These are phyloP conservation scores for Melikaiella ostensackeni DNA, from an alignment of 2,888 invertebrate genomes.

Conservation along the genomic window DNA sequence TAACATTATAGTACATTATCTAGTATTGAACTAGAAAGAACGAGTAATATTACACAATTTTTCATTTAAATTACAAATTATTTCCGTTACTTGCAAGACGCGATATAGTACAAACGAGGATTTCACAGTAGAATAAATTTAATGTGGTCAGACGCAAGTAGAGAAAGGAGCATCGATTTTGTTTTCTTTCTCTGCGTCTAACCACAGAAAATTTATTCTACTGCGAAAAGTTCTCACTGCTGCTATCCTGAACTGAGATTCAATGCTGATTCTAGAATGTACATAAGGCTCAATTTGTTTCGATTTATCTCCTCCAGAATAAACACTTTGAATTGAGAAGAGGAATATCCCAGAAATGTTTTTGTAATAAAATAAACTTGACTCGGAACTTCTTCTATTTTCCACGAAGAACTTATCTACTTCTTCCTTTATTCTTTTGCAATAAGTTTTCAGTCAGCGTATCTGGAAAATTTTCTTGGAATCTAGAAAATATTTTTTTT, in stretches of 20 bases:
- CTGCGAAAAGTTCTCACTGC: constrained; percentile 16
- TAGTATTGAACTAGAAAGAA: neutral
- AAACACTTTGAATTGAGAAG: neutral
- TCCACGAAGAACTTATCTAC: too few relatives aligned
- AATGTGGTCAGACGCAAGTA: constrained; percentile 15
- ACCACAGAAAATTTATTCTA: constrained; percentile 37
- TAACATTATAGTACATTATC: neutral
- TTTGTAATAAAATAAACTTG: too few relatives aligned
- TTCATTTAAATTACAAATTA: neutral
- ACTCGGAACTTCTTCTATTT: too few relatives aligned
- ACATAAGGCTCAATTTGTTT: constrained; percentile 13
- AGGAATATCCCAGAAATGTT: neutral
- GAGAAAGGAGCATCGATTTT: constrained; percentile 26
- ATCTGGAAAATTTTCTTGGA: neutral
- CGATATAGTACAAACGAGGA: constrained; percentile 4
- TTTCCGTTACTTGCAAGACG: neutral
- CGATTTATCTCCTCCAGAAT: constrained; percentile 2
- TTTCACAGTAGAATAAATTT: constrained; percentile 36
- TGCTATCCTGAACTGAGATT: constrained; percentile 15
- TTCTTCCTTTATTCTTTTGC: too few relatives aligned
- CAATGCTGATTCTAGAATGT: constrained; percentile 22
- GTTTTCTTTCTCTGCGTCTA: constrained; percentile 31
- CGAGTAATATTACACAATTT: neutral
- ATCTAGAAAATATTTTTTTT: neutral
- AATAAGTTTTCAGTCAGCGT: too few relatives aligned